phyloP scores from a whole-genome alignment of 2,113 vertebrate genomes.

The Osmerus mordax region DNA sequence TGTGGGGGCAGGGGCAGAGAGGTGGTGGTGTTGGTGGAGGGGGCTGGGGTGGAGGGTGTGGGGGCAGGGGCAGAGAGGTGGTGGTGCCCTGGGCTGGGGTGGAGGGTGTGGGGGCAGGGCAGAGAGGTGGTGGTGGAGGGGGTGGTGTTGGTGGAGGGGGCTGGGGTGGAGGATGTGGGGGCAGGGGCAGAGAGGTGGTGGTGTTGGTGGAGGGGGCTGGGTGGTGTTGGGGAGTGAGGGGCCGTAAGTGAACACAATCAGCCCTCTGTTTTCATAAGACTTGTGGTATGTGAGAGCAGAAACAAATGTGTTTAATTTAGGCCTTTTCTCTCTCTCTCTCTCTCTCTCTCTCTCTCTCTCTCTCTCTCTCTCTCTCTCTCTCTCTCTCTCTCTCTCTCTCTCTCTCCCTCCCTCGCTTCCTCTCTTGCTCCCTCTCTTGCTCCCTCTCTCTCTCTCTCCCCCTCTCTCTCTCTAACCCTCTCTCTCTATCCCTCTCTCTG shows the following conservation, averaged over 20 bases:
- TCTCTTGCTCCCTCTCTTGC: neutral
- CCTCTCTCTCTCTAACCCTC: constrained; percentile 29
- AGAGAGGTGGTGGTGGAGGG: constrained; percentile 36
- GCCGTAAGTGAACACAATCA: constrained; percentile 77
- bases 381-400: too few relatives aligned
- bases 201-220: constrained; percentile 20
- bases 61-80: constrained; percentile 50
- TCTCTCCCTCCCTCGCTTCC: too few relatives aligned
- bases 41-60: constrained; percentile 7
- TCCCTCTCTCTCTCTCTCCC: constrained; percentile 24
- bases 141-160: constrained; percentile 19
- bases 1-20: constrained; percentile 45
- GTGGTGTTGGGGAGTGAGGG: constrained; percentile 48
- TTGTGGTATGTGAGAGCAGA: constrained; percentile 83
- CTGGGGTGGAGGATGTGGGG: constrained; percentile 17
- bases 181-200: constrained; percentile 45
- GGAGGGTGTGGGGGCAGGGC: constrained; percentile 33
- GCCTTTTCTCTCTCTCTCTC: constrained; percentile 50
- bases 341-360: constrained; percentile 30
- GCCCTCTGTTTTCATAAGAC: constrained; percentile 82
- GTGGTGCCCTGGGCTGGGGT: constrained; percentile 21
- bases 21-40: constrained; percentile 17
- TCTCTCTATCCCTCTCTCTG: neutral
- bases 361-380: constrained; percentile 18
- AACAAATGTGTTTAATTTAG: constrained; percentile 86